These are phyloP conservation scores for Piscicola geometra DNA, from an alignment of 2,888 invertebrate species.

Conservation along the genomic window DNA sequence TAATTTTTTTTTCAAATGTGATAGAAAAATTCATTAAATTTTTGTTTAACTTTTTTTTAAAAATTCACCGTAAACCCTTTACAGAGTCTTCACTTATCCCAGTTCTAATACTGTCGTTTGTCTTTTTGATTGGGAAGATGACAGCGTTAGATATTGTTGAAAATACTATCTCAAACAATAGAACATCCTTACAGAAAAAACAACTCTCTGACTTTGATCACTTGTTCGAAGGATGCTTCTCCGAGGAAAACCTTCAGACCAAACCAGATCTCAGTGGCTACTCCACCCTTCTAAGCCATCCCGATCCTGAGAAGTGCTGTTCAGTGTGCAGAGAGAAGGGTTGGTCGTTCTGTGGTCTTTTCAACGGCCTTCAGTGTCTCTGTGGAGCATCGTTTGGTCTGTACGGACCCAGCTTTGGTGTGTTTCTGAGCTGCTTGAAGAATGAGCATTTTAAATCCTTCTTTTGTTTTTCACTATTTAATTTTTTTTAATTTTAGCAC, in stretches of 20 bases:
- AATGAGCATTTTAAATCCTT: too few species aligned
- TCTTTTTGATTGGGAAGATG: too few species aligned
- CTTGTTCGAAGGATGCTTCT: conserved; percentile 23
- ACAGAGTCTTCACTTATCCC: too few species aligned
- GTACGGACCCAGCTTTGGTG: conserved; percentile 18
- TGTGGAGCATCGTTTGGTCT: conserved; percentile 17
- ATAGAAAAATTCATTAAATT: too few species aligned
- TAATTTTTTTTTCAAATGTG: too few species aligned
- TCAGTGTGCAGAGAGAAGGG: conserved; percentile 13
- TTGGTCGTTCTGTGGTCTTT: conserved; percentile 21
- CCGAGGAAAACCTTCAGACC: background rate
- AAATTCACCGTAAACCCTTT: too few species aligned
- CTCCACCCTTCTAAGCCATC: background rate
- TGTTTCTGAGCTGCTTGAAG: too few species aligned
- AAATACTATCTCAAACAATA: background rate
- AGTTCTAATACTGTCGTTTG: too few species aligned
- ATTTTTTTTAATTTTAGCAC: too few species aligned
- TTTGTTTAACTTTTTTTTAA: too few species aligned
- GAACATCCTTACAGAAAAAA: background rate
- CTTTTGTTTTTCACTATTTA: too few species aligned
- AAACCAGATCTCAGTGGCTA: conserved; percentile 24
- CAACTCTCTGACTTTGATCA: background rate
- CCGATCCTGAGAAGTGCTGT: conserved; percentile 22
- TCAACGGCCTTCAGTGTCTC: conserved; percentile 1
- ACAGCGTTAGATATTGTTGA: background rate